Percentiles rank a stretch among this genome's conserved stretches.
These are phyloP conservation scores for Troilus luridus DNA, from an alignment of 2,888 invertebrate species.

Conservation along the genomic window DNA sequence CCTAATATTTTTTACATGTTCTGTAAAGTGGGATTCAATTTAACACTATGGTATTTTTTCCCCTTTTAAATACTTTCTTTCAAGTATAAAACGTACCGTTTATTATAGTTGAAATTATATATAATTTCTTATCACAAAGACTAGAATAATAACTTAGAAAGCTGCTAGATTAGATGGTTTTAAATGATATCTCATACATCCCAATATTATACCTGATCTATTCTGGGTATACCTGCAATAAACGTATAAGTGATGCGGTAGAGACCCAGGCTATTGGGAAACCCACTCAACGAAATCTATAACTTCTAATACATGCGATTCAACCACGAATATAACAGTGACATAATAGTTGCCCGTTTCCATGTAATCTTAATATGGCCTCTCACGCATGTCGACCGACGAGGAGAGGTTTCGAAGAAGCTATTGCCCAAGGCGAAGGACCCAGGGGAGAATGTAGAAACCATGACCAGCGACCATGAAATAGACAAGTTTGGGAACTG, in stretches of 20 bases:
- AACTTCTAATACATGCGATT: conserved; percentile 19
- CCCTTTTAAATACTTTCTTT: too few species aligned
- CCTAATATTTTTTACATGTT: too few species aligned
- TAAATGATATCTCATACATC: background rate
- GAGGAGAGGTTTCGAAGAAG: background rate
- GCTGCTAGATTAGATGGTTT: background rate
- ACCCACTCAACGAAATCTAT: background rate
- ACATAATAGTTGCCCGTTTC: conserved; percentile 2
- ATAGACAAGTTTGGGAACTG: conserved; percentile 23
- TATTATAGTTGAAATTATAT: too few species aligned
- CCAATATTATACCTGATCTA: background rate
- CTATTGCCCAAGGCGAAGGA: background rate
- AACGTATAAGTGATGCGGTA: background rate
- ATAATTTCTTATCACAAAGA: too few species aligned
- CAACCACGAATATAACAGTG: conserved; percentile 8
- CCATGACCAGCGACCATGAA: background rate
- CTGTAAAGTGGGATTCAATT: too few species aligned
- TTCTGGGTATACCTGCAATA: background rate
- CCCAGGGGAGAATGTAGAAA: background rate
- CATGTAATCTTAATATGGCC: conserved; percentile 11
- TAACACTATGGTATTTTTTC: too few species aligned
- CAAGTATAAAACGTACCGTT: too few species aligned
- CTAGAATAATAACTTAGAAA: too few species aligned
- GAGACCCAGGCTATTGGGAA: background rate
- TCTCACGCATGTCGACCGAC: background rate